Base-by-base conservation (phyloP, 1,140 invertebrate species). In the Zaprionus tsacasi region DNA sequence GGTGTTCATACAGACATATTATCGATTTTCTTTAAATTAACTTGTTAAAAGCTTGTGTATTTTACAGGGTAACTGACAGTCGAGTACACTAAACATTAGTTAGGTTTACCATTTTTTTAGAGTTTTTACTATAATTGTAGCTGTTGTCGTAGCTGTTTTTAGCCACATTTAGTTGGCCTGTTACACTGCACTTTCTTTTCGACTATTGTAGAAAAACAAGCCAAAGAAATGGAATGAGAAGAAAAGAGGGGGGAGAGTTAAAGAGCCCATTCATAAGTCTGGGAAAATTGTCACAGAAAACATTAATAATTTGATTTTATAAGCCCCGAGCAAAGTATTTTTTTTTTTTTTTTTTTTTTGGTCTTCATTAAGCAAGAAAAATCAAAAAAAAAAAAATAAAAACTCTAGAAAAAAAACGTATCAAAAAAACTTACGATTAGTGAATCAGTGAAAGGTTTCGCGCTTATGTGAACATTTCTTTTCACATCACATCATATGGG, bases 161-260 rank as follows among this genome's bases (percentile, higher is more conserved):
- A 38, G 58, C 67, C 61, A 65, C 60, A 56, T 69, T 74, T 70
- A 67, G 48, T 60, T 67, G 59, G 59, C 48, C 58, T 66, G 50
- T 72, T 67, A 48, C 55, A 7, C 25, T 40, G 67, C 72, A 74
- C 70, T 72, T 72, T 72, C 70, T 72, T 58, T 58, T 72, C 66
- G 15, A 30, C 43, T 54, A 59, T 71, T 48, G 13, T 45, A 27
- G n/a, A 56, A 36, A 12, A 50, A n/a, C n/a, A n/a, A 30, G n/a
- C 30, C 11, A 60, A 27, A 71, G 43, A 43, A 6, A 45, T 7
- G 27, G 66, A 17, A 17, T 17, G 25, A 40, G 36, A 38, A n/a
- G 17, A 48, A 10, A 13, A 36, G 57, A 15, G 27, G 17, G 25
- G 17, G 38, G 13, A 48, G 21, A 35, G 40, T 8, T 35, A 40